A percentile compares a stretch with the other conserved stretches of the same genome.
Evolutionary conservation across 1,140 invertebrate species (phyloP).

Genomic region (Aphis craccivora): DNA sequence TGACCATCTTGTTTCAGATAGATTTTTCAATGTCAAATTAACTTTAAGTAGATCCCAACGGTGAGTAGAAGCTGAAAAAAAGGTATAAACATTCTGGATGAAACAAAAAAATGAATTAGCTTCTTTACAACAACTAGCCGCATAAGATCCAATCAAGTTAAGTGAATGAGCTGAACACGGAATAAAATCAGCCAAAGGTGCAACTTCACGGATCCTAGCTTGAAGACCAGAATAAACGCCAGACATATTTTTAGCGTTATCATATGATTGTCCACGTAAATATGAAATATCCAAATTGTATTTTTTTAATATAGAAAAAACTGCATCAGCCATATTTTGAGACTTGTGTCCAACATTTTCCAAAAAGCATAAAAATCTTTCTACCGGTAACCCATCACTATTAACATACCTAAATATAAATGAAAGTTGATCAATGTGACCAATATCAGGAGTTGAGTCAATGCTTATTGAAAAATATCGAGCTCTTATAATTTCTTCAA

Average conservation of each 20-base stretch:
- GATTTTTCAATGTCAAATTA: slow-evolving; percentile 52
- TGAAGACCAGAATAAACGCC: slow-evolving; percentile 38
- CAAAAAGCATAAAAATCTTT: slow-evolving; percentile 52
- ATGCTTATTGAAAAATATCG: slow-evolving; percentile 63
- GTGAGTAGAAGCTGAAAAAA: slow-evolving; percentile 61
- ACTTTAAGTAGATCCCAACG: slow-evolving; percentile 59
- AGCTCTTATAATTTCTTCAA: slow-evolving; percentile 62
- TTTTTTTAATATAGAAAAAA: slow-evolving; percentile 42
- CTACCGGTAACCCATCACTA: slow-evolving; percentile 39
- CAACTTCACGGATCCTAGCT: slow-evolving; percentile 18
- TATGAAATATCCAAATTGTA: slow-evolving; percentile 56
- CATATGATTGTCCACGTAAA: slow-evolving; percentile 62
- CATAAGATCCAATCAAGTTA: slow-evolving; percentile 41
- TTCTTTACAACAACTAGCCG: slow-evolving; percentile 33
- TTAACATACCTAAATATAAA: slow-evolving; percentile 58
- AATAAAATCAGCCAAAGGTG: slow-evolving; percentile 31
- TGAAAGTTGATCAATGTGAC: slow-evolving; percentile 52
- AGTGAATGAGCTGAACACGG: slow-evolving; percentile 48
- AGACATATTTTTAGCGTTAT: slow-evolving; percentile 60
- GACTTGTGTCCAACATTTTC: slow-evolving; percentile 40
- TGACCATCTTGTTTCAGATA: slow-evolving; percentile 60
- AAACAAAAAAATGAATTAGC: slow-evolving; percentile 61
- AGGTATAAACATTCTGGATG: slow-evolving; percentile 60
- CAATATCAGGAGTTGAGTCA: slow-evolving; percentile 57
- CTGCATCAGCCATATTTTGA: slow-evolving; percentile 19